phyloP scores from a whole-genome alignment of 2,113 vertebrate genomes.

The Pteruthius melanotis region DNA sequence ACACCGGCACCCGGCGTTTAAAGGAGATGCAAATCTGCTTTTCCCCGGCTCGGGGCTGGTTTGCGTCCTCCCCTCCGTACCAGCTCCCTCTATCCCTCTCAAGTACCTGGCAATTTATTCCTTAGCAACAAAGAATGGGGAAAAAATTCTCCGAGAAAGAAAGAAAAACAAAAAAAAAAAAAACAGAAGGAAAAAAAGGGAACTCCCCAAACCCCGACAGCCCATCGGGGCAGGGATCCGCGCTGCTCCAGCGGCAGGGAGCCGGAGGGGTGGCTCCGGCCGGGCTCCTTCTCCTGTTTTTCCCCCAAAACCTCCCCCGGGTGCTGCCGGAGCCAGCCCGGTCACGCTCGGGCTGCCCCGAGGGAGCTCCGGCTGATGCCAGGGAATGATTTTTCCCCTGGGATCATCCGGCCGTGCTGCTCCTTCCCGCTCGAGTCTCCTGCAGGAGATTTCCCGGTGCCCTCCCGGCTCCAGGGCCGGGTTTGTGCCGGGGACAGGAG shows the following conservation, averaged over 20 bases:
- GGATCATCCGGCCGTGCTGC: background rate
- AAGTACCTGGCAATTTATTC: too few species aligned
- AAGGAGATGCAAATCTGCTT: too few species aligned
- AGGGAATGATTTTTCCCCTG: background rate
- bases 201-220: too few species aligned
- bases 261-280: background rate
- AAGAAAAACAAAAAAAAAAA: too few species aligned
- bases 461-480: background rate
- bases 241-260: background rate
- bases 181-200: too few species aligned
- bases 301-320: background rate
- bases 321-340: fast-evolving
- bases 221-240: background rate
- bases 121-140: too few species aligned
- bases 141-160: too few species aligned
- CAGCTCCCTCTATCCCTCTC: too few species aligned
- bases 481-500: background rate
- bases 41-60: too few species aligned
- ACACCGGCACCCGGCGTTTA: too few species aligned
- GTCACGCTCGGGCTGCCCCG: fast-evolving
- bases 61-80: too few species aligned
- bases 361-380: fast-evolving
- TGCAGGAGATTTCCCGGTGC: background rate
- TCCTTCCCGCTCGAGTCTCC: background rate
- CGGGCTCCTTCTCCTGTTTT: background rate